These are phyloP conservation scores for Pedionomus torquatus DNA, from an alignment of 2,113 vertebrate species.

Conservation along the genomic window DNA sequence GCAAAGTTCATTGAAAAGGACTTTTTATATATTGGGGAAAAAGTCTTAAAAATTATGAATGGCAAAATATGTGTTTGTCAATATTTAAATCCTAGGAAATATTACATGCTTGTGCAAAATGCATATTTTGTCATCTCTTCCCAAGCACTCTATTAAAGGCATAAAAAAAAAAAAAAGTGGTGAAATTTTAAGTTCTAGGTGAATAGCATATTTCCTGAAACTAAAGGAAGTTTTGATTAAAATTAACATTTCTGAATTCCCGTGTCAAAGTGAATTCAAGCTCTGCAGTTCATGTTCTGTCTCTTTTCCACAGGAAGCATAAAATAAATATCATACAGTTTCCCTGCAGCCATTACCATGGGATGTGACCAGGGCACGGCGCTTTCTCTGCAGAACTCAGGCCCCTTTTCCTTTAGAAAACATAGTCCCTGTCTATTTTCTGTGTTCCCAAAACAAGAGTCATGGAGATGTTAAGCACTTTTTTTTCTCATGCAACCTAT, in stretches of 20 bases:
- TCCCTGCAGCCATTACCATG: neutral
- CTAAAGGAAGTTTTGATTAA: conserved; percentile 57
- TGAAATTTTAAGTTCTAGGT: conserved; percentile 43
- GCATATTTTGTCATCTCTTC: conserved; percentile 16
- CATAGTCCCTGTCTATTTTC: neutral
- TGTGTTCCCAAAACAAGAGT: neutral
- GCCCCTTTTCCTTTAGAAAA: neutral
- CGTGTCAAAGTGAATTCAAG: neutral
- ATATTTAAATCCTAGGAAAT: conserved; percentile 32
- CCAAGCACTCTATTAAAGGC: conserved; percentile 15
- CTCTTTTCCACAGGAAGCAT: neutral
- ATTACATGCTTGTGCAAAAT: neutral
- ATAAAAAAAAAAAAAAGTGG: conserved; percentile 63
- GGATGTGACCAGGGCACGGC: neutral
- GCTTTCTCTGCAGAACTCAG: neutral
- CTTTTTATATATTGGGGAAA: neutral
- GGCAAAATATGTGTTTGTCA: conserved; percentile 31
- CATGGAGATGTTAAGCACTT: neutral
- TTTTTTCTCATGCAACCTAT: fast-evolving
- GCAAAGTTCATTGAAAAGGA: neutral
- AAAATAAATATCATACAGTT: neutral
- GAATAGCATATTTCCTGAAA: conserved; percentile 27
- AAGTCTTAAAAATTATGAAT: neutral
- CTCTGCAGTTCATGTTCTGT: neutral
- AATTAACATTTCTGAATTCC: conserved; percentile 51